Evolutionary conservation across 1,140 invertebrate species (phyloP).

Genomic region (Acromyrmex heyeri): DNA sequence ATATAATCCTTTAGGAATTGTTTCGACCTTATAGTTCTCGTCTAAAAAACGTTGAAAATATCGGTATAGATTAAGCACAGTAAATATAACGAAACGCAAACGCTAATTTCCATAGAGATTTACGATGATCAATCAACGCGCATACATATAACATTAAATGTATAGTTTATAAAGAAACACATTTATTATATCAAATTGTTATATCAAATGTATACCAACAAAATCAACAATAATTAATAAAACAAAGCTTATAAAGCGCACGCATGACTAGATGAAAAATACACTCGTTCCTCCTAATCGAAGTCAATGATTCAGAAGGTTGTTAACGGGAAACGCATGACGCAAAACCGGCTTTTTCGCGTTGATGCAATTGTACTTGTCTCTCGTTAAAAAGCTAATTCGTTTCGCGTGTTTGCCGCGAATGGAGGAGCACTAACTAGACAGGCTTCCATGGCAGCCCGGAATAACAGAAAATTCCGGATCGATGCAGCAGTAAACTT

Average conservation of each 20-base stretch:
- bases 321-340: background rate
- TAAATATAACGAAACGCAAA: background rate
- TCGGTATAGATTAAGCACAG: background rate
- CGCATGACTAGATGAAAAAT: background rate
- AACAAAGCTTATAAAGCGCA: background rate
- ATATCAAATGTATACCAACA: background rate
- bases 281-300: background rate
- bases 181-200: background rate
- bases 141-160: slow-evolving; percentile 9
- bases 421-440: slow-evolving; percentile 25
- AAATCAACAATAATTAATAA: background rate
- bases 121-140: background rate
- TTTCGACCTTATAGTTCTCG: slow-evolving; percentile 87
- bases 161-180: slow-evolving; percentile 19
- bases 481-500: slow-evolving; percentile 56
- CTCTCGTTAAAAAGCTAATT: slow-evolving; percentile 74
- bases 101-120: slow-evolving; percentile 11
- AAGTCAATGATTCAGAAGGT: slow-evolving; percentile 32
- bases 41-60: slow-evolving; percentile 74
- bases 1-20: slow-evolving; percentile 84
- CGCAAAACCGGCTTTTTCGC: slow-evolving; percentile 43
- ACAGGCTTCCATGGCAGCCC: slow-evolving; percentile 28
- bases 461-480: slow-evolving; percentile 56
- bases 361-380: slow-evolving; percentile 67
- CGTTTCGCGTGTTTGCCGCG: slow-evolving; percentile 48